phyloP scores from a whole-genome alignment of 37 sponge, comb jelly and placozoan species.

The Diacarnus erythraeanus region DNA sequence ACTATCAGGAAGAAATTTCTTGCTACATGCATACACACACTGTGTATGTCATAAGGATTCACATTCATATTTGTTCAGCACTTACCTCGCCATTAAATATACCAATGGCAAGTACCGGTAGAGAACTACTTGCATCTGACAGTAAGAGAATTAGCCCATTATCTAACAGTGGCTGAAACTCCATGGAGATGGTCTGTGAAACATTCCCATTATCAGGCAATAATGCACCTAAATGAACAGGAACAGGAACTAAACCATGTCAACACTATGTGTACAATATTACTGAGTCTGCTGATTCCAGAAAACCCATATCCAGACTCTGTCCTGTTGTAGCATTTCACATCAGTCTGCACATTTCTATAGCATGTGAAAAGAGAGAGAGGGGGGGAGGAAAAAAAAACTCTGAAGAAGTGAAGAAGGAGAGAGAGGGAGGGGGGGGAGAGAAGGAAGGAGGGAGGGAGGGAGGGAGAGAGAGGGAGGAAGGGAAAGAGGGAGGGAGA shows the following conservation, averaged over 20 bases:
- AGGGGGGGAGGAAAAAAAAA: no score
- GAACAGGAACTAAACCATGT: no score
- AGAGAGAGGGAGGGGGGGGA: no score
- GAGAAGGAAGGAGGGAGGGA: no score
- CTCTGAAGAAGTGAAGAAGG: no score
- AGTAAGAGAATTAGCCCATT: conserved; percentile 31
- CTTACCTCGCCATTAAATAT: conserved; percentile 40
- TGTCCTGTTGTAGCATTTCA: conserved; percentile 31
- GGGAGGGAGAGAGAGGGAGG: no score
- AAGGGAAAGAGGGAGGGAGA: no score
- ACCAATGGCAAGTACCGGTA: conserved; percentile 19
- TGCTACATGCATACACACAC: no score
- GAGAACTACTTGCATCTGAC: background rate
- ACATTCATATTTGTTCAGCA: no score
- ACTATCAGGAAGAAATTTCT: no score
- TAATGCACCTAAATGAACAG: background rate
- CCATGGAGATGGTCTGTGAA: background rate
- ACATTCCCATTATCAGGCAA: background rate
- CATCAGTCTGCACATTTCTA: conserved; percentile 28
- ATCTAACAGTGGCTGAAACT: conserved; percentile 13
- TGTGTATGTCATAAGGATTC: no score
- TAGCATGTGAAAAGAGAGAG: no score
- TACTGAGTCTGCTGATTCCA: conserved; percentile 24
- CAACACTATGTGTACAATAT: background rate
- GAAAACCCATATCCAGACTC: conserved; percentile 35